phyloP scores from a whole-genome alignment of 2,113 vertebrate species.

The Nothobranchius kuhntae region DNA sequence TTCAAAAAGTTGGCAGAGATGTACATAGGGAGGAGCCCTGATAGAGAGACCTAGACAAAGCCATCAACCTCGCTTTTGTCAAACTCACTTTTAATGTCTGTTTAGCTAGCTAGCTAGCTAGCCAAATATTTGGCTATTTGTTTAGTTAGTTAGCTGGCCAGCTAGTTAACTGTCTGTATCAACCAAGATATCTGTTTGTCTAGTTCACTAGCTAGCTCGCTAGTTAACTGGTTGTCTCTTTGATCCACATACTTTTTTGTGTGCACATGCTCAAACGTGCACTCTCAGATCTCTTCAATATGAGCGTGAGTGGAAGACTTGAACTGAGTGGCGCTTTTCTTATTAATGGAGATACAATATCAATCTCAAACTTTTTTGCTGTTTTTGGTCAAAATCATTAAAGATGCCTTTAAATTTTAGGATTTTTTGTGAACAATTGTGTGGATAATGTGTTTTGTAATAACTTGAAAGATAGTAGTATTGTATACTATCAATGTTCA shows the following conservation, averaged over 20 bases:
- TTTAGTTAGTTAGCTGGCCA: slow-evolving; percentile 46
- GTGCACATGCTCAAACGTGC: slow-evolving; percentile 7
- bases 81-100: slow-evolving; percentile 41
- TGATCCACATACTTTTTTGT: slow-evolving; percentile 36
- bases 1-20: slow-evolving; percentile 97
- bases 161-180: slow-evolving; percentile 50
- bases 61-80: slow-evolving; percentile 30
- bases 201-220: slow-evolving; percentile 62
- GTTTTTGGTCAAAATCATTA: slow-evolving; percentile 78
- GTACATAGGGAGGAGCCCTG: slow-evolving; percentile 93
- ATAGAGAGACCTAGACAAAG: slow-evolving; percentile 86
- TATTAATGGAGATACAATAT: slow-evolving; percentile 39
- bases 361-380: slow-evolving; percentile 60
- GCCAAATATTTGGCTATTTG: slow-evolving; percentile 26
- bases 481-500: slow-evolving; percentile 84
- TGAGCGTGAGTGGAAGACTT: slow-evolving; percentile 12
- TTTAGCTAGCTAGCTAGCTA: slow-evolving; percentile 47
- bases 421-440: slow-evolving; percentile 81
- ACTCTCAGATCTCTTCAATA: slow-evolving; percentile 6
- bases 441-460: slow-evolving; percentile 85
- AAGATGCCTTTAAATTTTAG: slow-evolving; percentile 83
- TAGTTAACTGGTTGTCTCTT: slow-evolving; percentile 57
- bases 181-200: slow-evolving; percentile 63
- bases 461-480: slow-evolving; percentile 80
- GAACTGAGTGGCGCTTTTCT: slow-evolving; percentile 43